Evolutionary conservation across 2,797 vertebrate genomes (phyloP).

Genomic region (Xenops minutus): DNA sequence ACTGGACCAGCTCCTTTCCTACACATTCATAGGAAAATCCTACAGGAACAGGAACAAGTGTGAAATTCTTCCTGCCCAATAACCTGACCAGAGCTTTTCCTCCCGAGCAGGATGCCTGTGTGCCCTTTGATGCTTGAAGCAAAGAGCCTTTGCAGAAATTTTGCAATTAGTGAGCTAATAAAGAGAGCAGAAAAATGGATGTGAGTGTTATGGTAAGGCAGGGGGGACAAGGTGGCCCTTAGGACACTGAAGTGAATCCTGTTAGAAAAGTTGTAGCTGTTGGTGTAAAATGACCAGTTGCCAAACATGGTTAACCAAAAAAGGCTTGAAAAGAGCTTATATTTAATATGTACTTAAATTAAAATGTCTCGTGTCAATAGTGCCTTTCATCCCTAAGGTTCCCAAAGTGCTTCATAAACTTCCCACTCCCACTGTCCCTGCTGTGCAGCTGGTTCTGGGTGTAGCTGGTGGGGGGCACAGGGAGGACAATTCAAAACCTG

Average conservation of each 20-base stretch:
- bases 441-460: not conserved
- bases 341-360: slow-evolving; percentile 36
- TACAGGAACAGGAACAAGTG: not conserved
- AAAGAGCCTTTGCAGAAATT: not conserved
- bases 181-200: not conserved
- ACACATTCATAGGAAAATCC: not conserved
- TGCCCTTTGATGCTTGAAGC: slow-evolving; percentile 7
- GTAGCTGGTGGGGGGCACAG: not conserved
- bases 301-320: slow-evolving; percentile 51
- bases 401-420: slow-evolving; percentile 19
- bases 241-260: slow-evolving; percentile 5
- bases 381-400: slow-evolving; percentile 19
- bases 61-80: slow-evolving; percentile 40
- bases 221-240: not conserved
- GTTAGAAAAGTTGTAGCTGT: not conserved
- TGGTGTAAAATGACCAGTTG: slow-evolving; percentile 17
- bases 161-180: slow-evolving; percentile 37
- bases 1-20: not conserved
- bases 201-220: not conserved
- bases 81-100: slow-evolving; percentile 41
- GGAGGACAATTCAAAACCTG: not conserved
- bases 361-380: slow-evolving; percentile 14
- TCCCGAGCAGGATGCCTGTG: slow-evolving; percentile 21
- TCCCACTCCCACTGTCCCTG: not conserved
- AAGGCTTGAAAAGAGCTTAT: not conserved